Evolutionary conservation across 1,140 invertebrate genomes (phyloP), one percentile per base, ranked within the genome.

Genomic region (Papilio xuthus): DNA sequence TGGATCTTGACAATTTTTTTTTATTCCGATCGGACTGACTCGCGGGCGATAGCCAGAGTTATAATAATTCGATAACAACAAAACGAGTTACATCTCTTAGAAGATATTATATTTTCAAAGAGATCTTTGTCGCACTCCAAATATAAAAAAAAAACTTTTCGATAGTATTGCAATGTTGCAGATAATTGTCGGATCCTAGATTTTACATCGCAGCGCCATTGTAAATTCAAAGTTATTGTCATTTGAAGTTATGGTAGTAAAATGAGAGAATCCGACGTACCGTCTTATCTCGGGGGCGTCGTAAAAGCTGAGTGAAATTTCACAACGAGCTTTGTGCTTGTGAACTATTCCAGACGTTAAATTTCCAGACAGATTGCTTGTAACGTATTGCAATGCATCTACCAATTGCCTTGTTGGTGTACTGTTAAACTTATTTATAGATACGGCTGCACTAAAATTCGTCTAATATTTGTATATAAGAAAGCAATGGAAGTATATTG

Each of bases 211-310:
- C 13, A 67, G 32, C 26, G 60, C 26, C 26, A 32, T 67, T 67
- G 60, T 32, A 67, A 67, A 67, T 67, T 28, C 26, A 67, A 12
- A 67, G 26, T 67, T 67, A 67, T 67, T 67, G 60, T 67, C 23
- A 67, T 67, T 67, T 67, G 26, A 67, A 67, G 60, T 67, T 67
- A 67, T 67, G 60, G 60, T 67, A 28, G 60, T 67, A 67, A 67
- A 67, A 67, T 67, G 60, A 15, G 60, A 67, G 60, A 15, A 67
- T 67, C 26, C 60, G 8, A 26, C 23, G 60, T 67, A 26, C 60
- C 23, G 26, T 67, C 60, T 67, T 67, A 67, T 67, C 60, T 67
- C 60, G 23, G 26, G 60, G 60, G 60, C 60, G 60, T 67, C 60
- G 60, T 67, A 67, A 67, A 67, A 28, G 60, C 60, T 67, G 23